Percentiles rank a stretch among this genome's conserved stretches.
Conservation (phyloP, 2,888 invertebrate genomes). For the Acanthosepion lycidas region DNA sequence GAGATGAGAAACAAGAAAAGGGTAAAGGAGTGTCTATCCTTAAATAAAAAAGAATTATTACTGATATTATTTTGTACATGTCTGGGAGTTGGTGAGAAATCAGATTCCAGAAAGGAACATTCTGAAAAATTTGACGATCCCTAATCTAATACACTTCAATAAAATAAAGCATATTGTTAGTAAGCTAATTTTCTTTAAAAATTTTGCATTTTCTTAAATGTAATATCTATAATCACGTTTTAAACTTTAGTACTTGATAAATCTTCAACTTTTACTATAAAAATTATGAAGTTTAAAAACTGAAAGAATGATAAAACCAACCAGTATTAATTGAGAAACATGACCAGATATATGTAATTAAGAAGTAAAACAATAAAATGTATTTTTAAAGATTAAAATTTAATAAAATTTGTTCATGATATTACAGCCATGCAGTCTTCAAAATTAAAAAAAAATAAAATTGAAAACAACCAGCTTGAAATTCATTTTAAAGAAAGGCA, state of each 20-base stretch:
- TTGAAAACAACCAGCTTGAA: neutral
- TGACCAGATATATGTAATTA: neutral
- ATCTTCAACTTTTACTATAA: neutral
- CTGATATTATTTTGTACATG: no score
- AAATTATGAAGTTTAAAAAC: neutral
- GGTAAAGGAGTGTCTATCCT: no score
- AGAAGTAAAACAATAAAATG: neutral
- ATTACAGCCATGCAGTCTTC: neutral
- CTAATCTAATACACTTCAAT: neutral
- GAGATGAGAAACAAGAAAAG: no score
- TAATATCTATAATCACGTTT: neutral
- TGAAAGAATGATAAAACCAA: neutral
- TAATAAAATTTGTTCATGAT: neutral
- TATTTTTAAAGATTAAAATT: neutral
- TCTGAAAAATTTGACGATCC: no score
- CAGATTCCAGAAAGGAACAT: no score
- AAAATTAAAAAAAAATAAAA: neutral
- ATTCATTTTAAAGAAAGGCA: conserved; percentile 4
- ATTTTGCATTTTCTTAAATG: neutral
- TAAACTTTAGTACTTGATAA: neutral
- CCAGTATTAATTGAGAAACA: neutral
- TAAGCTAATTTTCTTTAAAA: neutral
- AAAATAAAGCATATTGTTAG: neutral
- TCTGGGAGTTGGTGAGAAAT: no score
- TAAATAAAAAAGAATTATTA: no score